A percentile compares a stretch with the other conserved stretches of the same genome.
phyloP scores from a whole-genome alignment of 2,888 invertebrate genomes.

The Ennomos quercinarius region DNA sequence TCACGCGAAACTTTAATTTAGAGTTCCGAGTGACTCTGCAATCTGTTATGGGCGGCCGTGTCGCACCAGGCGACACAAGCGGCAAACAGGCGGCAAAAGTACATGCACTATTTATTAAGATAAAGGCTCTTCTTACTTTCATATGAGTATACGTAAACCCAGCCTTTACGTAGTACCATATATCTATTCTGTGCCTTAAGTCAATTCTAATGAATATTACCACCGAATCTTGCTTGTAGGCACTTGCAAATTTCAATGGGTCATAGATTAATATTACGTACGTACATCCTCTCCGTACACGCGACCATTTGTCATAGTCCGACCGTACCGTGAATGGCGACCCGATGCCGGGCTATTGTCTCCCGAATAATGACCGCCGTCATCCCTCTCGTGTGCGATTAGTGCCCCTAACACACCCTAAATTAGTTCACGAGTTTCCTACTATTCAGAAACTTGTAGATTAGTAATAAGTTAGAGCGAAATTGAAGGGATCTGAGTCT shows the following conservation, averaged over 20 bases:
- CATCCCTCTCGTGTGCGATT: constrained; percentile 48
- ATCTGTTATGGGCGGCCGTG: too few relatives aligned
- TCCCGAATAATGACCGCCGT: constrained; percentile 57
- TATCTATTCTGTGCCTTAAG: too few relatives aligned
- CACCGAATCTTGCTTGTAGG: constrained; percentile 4
- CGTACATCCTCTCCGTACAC: constrained; percentile 42
- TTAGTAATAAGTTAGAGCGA: constrained; percentile 22
- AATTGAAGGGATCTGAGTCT: constrained; percentile 17
- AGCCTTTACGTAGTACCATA: too few relatives aligned
- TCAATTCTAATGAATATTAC: neutral
- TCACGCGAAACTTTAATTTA: too few relatives aligned
- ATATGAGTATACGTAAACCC: too few relatives aligned
- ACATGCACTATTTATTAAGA: too few relatives aligned
- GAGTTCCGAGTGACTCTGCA: too few relatives aligned
- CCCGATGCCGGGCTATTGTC: constrained; percentile 59
- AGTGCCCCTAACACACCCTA: constrained; percentile 45
- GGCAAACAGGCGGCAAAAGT: too few relatives aligned
- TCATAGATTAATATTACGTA: constrained; percentile 29
- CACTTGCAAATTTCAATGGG: constrained; percentile 17
- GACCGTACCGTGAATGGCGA: constrained; percentile 57
- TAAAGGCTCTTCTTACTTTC: too few relatives aligned
- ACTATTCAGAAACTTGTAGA: constrained; percentile 24
- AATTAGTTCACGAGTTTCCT: constrained; percentile 49
- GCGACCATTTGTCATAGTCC: constrained; percentile 65
- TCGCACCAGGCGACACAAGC: too few relatives aligned